Base-by-base conservation (phyloP, 2,888 invertebrate species). In the Spodoptera littoralis region DNA sequence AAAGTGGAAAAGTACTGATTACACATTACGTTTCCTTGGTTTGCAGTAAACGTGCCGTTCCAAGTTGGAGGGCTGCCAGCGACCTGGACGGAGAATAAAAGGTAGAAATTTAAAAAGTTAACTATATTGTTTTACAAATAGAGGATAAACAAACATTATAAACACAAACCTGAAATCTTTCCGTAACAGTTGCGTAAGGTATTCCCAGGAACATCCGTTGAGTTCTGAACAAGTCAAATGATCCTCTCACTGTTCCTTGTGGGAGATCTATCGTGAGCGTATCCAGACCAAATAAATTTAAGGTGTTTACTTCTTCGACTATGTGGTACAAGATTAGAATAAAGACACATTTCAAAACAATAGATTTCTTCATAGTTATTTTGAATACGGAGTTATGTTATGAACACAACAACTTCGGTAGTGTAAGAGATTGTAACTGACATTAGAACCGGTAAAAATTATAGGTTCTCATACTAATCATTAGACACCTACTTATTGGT, bases 151-250 rank as follows among this genome's bases (percentile, higher is more conserved):
- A 4, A 4, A 27, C 27, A 27, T 27, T 27, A 24, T 27, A 47
- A 46, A 22, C n/a, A 61, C 66, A 70, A 65, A 81, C 84, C 68
- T 76, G 60, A 62, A 78, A 84, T 58, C 82, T 73, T 22, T 61
- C 71, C n/a, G 42, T 60, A 5, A 81, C 73, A n/a, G 74, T 60
- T 18, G 84, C 83, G 43, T 83, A 84, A 1, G 84, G 84, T 71
- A 84, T 73, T 49, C 83, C 84, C 18, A 81, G 75, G 67, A 74
- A 84, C 3, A 56, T 61, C 59, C 60, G 69, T 61, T 81, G 80
- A 3, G 66, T 70, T 1, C 67, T 65, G 0, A 54, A 41, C 18
- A n/a, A 53, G 44, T 67, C 66, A 12, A 67, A 63, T n/a, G 57
- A 60, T 36, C 81, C 81, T 12, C 48, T 69, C 43, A 81, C 49